Percentiles rank a stretch among this genome's conserved stretches.
phyloP scores from a whole-genome alignment of 1,140 invertebrate species.

The Sminthurinus signatus region DNA sequence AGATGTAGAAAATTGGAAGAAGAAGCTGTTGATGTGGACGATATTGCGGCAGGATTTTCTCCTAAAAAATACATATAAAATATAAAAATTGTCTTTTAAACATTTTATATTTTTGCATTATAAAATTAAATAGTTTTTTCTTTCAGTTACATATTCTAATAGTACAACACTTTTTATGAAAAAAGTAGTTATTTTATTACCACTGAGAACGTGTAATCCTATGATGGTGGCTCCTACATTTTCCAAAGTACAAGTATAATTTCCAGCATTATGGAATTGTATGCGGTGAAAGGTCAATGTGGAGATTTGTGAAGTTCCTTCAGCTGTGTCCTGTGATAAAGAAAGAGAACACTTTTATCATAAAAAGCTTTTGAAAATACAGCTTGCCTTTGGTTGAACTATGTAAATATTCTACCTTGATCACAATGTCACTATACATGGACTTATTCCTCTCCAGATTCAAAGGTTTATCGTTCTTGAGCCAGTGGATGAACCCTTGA shows the following conservation, averaged over 20 bases:
- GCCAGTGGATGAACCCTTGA: constrained; percentile 30
- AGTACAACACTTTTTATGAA: too few relatives aligned
- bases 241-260: constrained; percentile 36
- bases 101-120: constrained; percentile 49
- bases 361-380: not conserved
- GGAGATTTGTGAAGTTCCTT: constrained; percentile 25
- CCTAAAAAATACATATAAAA: too few relatives aligned
- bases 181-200: constrained; percentile 27
- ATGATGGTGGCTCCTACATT: constrained; percentile 31
- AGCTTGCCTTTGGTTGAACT: not conserved
- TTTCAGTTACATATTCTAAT: too few relatives aligned
- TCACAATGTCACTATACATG: constrained; percentile 18
- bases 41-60: too few relatives aligned
- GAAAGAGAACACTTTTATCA: not conserved
- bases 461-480: constrained; percentile 28
- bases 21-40: too few relatives aligned
- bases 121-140: too few relatives aligned
- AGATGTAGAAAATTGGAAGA: too few relatives aligned
- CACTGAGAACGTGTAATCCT: constrained; percentile 36
- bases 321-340: constrained; percentile 27
- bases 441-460: constrained; percentile 29
- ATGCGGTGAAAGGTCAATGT: constrained; percentile 25
- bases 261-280: constrained; percentile 24
- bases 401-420: constrained; percentile 24
- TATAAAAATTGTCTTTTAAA: constrained; percentile 56